A percentile compares a stretch with the other conserved stretches of the same genome.
Evolutionary conservation across 2,797 vertebrate genomes (phyloP).

Genomic region (Muraenolepis orangiensis): DNA sequence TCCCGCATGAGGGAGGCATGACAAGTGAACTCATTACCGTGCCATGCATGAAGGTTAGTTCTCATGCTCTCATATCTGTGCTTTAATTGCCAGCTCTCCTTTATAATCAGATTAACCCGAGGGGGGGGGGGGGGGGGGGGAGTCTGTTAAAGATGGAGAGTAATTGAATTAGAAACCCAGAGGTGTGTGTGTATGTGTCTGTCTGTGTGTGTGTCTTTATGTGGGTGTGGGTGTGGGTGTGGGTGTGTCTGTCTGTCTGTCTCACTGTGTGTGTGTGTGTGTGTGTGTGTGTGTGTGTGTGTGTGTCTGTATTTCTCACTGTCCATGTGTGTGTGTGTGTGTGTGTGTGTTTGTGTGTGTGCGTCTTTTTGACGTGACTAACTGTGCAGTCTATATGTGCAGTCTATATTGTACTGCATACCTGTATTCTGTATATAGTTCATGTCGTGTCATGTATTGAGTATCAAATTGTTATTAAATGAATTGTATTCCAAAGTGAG

Average conservation of each 20-base stretch:
- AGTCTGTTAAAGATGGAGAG: background rate
- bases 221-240: too few species aligned
- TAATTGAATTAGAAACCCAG: background rate
- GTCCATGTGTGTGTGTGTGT: too few species aligned
- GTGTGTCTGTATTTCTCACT: too few species aligned
- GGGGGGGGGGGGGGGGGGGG: background rate
- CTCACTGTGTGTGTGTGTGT: too few species aligned
- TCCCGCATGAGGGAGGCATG: constrained; percentile 1
- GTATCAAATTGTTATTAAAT: background rate
- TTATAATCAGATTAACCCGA: constrained; percentile 9
- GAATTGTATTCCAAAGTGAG: background rate
- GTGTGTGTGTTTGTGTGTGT: too few species aligned
- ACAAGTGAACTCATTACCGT: background rate
- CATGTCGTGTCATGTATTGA: background rate
- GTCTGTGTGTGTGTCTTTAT: too few species aligned
- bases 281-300: too few species aligned
- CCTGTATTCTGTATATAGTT: background rate
- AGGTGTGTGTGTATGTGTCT: background rate
- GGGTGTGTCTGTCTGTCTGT: too few species aligned
- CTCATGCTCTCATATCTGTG: background rate
- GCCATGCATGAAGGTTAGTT: background rate
- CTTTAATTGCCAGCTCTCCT: constrained; percentile 15
- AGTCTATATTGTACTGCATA: background rate
- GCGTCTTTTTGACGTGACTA: background rate
- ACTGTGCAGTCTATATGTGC: too few species aligned